Percentiles rank a stretch among this genome's conserved stretches.
Conservation (phyloP, 2,888 invertebrate species). For the Cryptus armator region DNA sequence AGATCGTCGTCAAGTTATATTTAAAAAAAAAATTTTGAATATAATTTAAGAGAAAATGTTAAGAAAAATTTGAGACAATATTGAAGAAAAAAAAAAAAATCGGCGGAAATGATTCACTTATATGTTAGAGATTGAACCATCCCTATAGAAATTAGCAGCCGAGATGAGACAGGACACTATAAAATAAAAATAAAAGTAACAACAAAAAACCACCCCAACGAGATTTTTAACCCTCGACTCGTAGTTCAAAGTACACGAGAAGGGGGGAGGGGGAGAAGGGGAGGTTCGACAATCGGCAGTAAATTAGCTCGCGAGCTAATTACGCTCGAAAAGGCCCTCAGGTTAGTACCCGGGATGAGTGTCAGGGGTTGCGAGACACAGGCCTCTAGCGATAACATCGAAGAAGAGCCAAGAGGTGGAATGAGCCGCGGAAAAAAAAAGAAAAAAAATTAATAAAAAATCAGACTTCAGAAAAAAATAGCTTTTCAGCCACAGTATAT, state of each 20-base stretch:
- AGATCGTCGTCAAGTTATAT: no score
- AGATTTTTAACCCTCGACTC: conserved; percentile 24
- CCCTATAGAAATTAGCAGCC: conserved; percentile 52
- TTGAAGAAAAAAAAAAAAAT: no score
- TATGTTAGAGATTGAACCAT: background rate
- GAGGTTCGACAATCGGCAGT: conserved; percentile 74
- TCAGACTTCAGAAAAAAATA: conserved; percentile 41
- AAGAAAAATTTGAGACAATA: no score
- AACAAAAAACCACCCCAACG: background rate
- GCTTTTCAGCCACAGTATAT: conserved; percentile 46
- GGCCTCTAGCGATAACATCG: conserved; percentile 38
- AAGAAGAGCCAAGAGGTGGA: conserved; percentile 29
- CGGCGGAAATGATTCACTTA: no score
- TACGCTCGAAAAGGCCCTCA: conserved; percentile 74
- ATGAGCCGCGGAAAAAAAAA: conserved; percentile 19
- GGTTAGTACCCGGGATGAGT: conserved; percentile 71
- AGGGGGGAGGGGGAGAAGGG: conserved; percentile 50
- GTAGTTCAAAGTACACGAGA: background rate
- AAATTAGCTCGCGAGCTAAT: conserved; percentile 83
- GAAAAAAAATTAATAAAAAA: conserved; percentile 33
- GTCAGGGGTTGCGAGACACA: conserved; percentile 44
- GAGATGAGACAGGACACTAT: conserved; percentile 48
- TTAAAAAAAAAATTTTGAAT: no score
- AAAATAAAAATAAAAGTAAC: conserved; percentile 1
- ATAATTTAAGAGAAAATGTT: no score